phyloP scores from a whole-genome alignment of 2,797 vertebrate genomes.

The Epinephelus malabaricus region DNA sequence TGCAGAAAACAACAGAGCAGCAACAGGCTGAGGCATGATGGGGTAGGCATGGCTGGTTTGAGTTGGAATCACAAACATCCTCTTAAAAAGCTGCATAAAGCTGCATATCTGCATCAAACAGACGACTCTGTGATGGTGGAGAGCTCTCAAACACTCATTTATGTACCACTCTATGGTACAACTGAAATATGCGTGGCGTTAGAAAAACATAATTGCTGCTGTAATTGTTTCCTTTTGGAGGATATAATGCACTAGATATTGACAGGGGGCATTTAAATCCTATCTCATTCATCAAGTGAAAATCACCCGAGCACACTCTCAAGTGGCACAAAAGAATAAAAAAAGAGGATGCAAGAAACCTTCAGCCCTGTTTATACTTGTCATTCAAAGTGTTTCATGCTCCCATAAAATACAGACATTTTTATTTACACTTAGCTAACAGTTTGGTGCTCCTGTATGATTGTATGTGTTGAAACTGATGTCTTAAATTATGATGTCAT shows the following conservation, averaged over 20 bases:
- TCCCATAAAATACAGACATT: too few relatives aligned
- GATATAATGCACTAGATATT: neutral
- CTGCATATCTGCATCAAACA: neutral
- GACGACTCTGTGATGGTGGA: neutral
- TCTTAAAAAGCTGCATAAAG: constrained; percentile 7
- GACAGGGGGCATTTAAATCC: neutral
- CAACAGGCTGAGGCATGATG: constrained; percentile 59
- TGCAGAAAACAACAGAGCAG: constrained; percentile 46
- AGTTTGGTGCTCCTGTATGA: too few relatives aligned
- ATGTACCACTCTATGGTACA: neutral
- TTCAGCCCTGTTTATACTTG: too few relatives aligned
- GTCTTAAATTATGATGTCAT: too few relatives aligned
- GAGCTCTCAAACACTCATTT: neutral
- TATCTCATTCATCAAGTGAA: neutral
- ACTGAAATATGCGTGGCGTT: neutral
- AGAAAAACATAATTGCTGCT: neutral
- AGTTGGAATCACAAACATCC: constrained; percentile 57
- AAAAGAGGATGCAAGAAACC: too few relatives aligned
- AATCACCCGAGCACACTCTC: neutral
- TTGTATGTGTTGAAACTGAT: too few relatives aligned
- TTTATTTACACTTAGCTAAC: too few relatives aligned
- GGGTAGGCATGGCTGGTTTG: constrained; percentile 15
- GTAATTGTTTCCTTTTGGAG: neutral
- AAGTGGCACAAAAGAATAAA: too few relatives aligned
- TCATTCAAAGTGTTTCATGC: too few relatives aligned